Base-by-base conservation (phyloP, 2,113 vertebrate genomes). In the Tauraco erythrolophus region DNA sequence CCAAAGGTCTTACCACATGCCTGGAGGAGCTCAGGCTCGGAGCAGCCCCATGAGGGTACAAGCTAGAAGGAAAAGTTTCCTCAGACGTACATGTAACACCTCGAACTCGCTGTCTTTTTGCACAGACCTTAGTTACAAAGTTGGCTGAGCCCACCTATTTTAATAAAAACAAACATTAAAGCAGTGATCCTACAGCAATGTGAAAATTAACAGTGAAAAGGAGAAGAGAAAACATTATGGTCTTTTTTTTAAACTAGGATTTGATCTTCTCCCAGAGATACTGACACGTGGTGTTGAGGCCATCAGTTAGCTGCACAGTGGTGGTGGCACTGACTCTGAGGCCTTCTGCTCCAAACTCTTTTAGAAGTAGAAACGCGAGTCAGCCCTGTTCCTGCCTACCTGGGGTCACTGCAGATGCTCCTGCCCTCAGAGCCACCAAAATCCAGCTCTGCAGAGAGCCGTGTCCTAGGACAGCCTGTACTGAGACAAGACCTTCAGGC, bases 11-110 rank as follows among this genome's bases (percentile, higher is more conserved):
- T 50, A 54, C 11, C 30, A 23, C 17, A 4, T 11, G 7, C 27
- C 19, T 22, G 14, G 50, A 75, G 54, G 35, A 43, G 39, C 57
- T 30, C 18, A 53, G 64, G 25, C 27, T 22, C 0, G 3, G 18
- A 65, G 46, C 31, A 84, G 33, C 2, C 11, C 19, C 57, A 28
- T 7, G 21, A 64, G 45, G 17, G n/a, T 50, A 51, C 23, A 79
- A 72, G 53, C 5, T 35, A 48, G 51, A 71, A 88, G 37, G 41
- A 57, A 43, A 72, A 4, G 19, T 43, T 87, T 66, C 21, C 37
- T 70, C 22, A 19, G 50, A 23, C 0, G 0, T n/a, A 33, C 1
- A 0, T 39, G 21, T 27, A 31, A 15, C 18, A 39, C 19, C 19
- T 39, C 70, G 51, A 71, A 54, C 54, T 72, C 24, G 21, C 16